Conservation (phyloP, 2,113 vertebrate genomes). For the Xiphophorus hellerii region DNA sequence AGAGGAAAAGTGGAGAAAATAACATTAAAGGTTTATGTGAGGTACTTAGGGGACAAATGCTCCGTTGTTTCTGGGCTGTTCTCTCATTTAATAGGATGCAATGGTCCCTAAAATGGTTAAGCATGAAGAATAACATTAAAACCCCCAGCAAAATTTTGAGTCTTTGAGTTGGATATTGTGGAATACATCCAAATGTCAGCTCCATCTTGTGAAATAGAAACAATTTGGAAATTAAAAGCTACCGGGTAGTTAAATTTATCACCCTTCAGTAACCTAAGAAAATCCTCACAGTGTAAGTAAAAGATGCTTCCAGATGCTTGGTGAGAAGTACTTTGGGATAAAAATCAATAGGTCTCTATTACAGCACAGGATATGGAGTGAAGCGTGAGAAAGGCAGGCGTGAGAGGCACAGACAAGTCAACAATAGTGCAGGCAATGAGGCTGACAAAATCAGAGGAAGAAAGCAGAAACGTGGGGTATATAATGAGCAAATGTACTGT, state of each 20-base stretch:
- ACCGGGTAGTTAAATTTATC: constrained; percentile 41
- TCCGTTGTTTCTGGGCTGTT: constrained; percentile 51
- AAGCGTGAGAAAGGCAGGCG: constrained; percentile 30
- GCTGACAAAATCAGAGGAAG: constrained; percentile 1
- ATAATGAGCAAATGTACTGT: constrained; percentile 35
- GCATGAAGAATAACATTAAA: constrained; percentile 24
- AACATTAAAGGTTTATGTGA: constrained; percentile 59
- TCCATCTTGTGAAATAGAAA: constrained; percentile 24
- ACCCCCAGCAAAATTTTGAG: constrained; percentile 23
- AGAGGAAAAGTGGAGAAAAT: constrained; percentile 66
- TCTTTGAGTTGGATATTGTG: neutral
- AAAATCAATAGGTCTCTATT: constrained; percentile 74
- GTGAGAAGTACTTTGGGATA: constrained; percentile 40
- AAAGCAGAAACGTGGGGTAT: neutral
- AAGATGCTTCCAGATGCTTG: constrained; percentile 38
- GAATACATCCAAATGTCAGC: constrained; percentile 28
- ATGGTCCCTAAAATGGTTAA: constrained; percentile 49
- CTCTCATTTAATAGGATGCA: constrained; percentile 41
- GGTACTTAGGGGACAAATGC: constrained; percentile 60
- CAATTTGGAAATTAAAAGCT: constrained; percentile 39
- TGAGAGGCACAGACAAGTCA: constrained; percentile 43
- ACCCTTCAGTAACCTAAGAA: constrained; percentile 30
- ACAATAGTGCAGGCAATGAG: constrained; percentile 29
- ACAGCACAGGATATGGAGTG: constrained; percentile 53
- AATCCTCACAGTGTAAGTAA: constrained; percentile 36